Conservation (phyloP, 2,797 vertebrate genomes). For the Muscicapa comitata region DNA sequence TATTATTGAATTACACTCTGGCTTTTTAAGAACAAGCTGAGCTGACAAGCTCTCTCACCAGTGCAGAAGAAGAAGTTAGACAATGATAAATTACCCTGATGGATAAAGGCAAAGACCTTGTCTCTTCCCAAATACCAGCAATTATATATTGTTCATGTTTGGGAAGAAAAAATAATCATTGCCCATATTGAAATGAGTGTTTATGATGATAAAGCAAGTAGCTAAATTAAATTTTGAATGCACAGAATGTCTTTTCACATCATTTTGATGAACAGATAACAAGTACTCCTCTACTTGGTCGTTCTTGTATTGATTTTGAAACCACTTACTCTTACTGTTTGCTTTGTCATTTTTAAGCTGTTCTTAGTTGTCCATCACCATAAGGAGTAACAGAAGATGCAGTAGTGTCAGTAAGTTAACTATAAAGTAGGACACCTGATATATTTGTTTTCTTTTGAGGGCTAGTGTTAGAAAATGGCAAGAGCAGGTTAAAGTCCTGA, state of each 20-base stretch:
- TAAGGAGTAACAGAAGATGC: conserved; percentile 12
- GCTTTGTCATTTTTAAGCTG: conserved; percentile 50
- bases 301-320: conserved; percentile 73
- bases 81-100: conserved; percentile 72
- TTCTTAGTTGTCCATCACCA: conserved; percentile 59
- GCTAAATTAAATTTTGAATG: conserved; percentile 62
- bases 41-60: conserved; percentile 65
- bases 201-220: conserved; percentile 71
- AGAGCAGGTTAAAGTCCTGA: neutral
- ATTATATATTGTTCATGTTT: conserved; percentile 74
- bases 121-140: conserved; percentile 68
- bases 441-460: conserved; percentile 7
- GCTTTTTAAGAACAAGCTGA: conserved; percentile 72
- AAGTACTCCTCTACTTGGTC: conserved; percentile 68
- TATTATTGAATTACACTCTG: conserved; percentile 76
- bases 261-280: conserved; percentile 71
- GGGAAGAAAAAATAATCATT: conserved; percentile 57
- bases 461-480: neutral
- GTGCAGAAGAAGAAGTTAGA: conserved; percentile 52
- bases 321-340: conserved; percentile 64
- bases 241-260: conserved; percentile 44
- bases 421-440: conserved; percentile 9
- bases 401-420: neutral
- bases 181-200: conserved; percentile 63
- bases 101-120: conserved; percentile 67